Conservation (phyloP, 2,888 invertebrate genomes). For the Oligia strigilis region DNA sequence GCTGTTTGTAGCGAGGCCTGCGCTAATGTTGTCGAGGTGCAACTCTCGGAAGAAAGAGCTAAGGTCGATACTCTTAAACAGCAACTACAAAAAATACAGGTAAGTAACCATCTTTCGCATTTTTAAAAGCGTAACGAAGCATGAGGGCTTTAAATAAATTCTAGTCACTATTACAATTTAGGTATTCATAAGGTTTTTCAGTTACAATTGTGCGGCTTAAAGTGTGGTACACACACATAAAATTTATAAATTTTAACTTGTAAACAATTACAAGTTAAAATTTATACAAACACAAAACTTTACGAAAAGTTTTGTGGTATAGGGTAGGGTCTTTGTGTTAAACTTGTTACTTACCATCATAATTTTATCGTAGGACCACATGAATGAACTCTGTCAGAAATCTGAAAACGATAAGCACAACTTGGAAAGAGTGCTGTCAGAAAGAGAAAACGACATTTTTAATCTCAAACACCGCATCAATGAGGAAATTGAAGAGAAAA, state of each 20-base stretch:
- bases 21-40: conserved; percentile 86
- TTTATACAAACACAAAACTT: too few relatives aligned
- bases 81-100: conserved; percentile 82
- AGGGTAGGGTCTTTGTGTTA: not conserved
- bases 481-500: conserved; percentile 82
- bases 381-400: conserved; percentile 73
- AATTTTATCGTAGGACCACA: conserved; percentile 72
- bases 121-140: not conserved
- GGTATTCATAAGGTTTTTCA: not conserved
- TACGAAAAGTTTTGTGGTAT: not conserved
- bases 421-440: conserved; percentile 72
- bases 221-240: not conserved
- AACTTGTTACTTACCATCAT: not conserved
- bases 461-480: conserved; percentile 82
- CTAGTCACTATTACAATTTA: not conserved
- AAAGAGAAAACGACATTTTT: conserved; percentile 78
- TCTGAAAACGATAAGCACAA: conserved; percentile 73
- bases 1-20: conserved; percentile 86
- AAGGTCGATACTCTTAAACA: conserved; percentile 80
- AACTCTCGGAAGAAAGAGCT: conserved; percentile 84
- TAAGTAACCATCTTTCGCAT: conserved; percentile 53
- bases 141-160: not conserved
- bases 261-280: too few relatives aligned
- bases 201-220: not conserved
- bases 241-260: too few relatives aligned